These are phyloP conservation scores for Aproaerema taeniolella DNA, from an alignment of 2,888 invertebrate species.

Conservation along the genomic window DNA sequence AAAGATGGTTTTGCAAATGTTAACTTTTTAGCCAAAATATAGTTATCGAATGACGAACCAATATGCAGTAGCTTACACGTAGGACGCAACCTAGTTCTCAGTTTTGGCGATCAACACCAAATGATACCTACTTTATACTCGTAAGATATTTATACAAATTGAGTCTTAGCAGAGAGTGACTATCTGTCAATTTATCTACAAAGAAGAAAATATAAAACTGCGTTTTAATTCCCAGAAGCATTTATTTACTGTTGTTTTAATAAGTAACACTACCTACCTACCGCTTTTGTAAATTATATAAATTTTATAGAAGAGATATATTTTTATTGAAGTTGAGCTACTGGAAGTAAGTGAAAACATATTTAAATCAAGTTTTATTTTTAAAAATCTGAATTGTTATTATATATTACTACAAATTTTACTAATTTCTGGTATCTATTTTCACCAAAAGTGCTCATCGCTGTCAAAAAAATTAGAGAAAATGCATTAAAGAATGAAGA, in stretches of 20 bases:
- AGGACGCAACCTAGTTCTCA: slow-evolving; percentile 73
- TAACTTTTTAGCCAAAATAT: slow-evolving; percentile 77
- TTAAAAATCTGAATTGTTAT: slow-evolving; percentile 65
- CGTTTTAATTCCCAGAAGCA: slow-evolving; percentile 68
- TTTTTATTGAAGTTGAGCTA: slow-evolving; percentile 74
- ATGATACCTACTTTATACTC: slow-evolving; percentile 70
- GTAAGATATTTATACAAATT: slow-evolving; percentile 68
- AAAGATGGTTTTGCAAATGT: slow-evolving; percentile 73
- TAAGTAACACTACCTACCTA: no score
- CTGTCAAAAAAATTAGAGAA: slow-evolving; percentile 80
- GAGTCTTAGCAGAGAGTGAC: slow-evolving; percentile 66
- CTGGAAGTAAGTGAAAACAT: slow-evolving; percentile 49
- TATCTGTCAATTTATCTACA: slow-evolving; percentile 74
- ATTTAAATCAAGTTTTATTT: slow-evolving; percentile 35
- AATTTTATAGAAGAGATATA: slow-evolving; percentile 78
- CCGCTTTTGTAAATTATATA: slow-evolving; percentile 75
- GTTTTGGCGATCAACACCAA: slow-evolving; percentile 72
- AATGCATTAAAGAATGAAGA: slow-evolving; percentile 78
- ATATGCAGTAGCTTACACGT: slow-evolving; percentile 74
- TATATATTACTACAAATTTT: slow-evolving; percentile 58
- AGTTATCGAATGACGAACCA: slow-evolving; percentile 75
- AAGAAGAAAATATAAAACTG: slow-evolving; percentile 52
- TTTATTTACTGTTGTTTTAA: slow-evolving; percentile 71
- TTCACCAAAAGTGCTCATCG: slow-evolving; percentile 85
- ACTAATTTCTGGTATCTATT: slow-evolving; percentile 75